Conservation (phyloP, 2,113 vertebrate species). For the Ctenomys sociabilis region DNA sequence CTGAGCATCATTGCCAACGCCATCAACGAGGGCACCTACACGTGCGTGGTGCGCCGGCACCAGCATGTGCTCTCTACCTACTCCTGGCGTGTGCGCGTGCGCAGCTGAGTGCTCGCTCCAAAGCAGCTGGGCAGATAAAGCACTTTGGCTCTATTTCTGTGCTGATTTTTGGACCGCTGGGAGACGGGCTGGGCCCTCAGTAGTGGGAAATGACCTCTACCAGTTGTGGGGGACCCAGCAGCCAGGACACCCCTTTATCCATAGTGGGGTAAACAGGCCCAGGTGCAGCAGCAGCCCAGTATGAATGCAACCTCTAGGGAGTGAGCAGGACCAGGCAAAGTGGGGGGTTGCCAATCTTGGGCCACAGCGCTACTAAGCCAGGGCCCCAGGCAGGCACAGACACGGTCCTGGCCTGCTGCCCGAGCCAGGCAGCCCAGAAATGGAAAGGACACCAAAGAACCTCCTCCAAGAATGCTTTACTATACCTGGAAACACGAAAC, state of each 20-base stretch:
- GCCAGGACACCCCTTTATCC: not conserved
- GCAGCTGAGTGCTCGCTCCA: constrained; percentile 67
- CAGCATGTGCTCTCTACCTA: constrained; percentile 94
- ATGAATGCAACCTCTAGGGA: not conserved
- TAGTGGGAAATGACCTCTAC: not conserved
- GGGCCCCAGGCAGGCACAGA: not conserved
- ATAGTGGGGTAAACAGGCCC: not conserved
- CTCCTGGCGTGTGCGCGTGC: constrained; percentile 95
- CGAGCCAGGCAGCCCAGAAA: not conserved
- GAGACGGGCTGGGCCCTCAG: rapidly evolving
- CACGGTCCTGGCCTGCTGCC: no score
- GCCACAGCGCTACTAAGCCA: no score
- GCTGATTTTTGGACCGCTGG: not conserved
- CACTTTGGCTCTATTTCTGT: not conserved
- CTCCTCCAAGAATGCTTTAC: not conserved
- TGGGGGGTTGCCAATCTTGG: not conserved
- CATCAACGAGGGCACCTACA: constrained; percentile 97
- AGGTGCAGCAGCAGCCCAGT: rapidly evolving
- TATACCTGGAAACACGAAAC: not conserved
- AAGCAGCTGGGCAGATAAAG: constrained; percentile 54
- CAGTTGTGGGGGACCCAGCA: not conserved
- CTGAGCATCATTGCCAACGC: constrained; percentile 97
- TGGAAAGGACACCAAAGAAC: not conserved
- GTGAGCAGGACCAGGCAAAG: not conserved
- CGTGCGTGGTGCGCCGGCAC: constrained; percentile 94